phyloP scores from a whole-genome alignment of 2,113 vertebrate species.

The Python bivittatus region DNA sequence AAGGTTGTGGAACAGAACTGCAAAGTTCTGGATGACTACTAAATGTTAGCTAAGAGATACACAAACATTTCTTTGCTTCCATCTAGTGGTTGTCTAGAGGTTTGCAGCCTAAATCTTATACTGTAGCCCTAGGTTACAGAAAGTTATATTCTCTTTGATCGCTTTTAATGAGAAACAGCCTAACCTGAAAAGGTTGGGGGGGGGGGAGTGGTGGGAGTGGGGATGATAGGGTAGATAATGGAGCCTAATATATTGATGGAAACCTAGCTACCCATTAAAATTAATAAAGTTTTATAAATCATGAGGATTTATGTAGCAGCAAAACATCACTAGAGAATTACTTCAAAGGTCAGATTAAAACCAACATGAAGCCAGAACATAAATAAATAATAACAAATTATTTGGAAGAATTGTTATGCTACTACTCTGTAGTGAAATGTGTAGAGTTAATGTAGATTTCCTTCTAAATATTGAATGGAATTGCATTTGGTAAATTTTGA shows the following conservation, averaged over 20 bases:
- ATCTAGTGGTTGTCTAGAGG: not conserved
- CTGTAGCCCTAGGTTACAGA: not conserved
- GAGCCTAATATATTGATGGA: not conserved
- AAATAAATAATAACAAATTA: not conserved
- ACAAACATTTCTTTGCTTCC: not conserved
- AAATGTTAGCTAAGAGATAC: not conserved
- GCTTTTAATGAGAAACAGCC: not conserved
- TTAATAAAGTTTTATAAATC: not conserved
- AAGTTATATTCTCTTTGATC: not conserved
- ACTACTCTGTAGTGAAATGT: not conserved
- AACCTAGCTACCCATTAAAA: not conserved
- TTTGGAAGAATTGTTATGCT: not conserved
- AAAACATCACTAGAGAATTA: not conserved
- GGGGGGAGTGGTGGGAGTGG: not conserved
- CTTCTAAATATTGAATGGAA: not conserved
- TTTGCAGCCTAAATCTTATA: not conserved
- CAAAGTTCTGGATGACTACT: not conserved
- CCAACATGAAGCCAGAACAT: not conserved
- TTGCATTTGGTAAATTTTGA: not conserved
- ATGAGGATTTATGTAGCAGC: not conserved
- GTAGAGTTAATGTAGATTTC: not conserved
- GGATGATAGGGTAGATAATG: not conserved
- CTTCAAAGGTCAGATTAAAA: not conserved
- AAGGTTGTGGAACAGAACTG: not conserved
- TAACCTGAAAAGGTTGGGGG: not conserved